Evolutionary conservation across 1,140 invertebrate species (phyloP), one percentile per base, ranked within the genome.

Genomic region (Galleria mellonella): DNA sequence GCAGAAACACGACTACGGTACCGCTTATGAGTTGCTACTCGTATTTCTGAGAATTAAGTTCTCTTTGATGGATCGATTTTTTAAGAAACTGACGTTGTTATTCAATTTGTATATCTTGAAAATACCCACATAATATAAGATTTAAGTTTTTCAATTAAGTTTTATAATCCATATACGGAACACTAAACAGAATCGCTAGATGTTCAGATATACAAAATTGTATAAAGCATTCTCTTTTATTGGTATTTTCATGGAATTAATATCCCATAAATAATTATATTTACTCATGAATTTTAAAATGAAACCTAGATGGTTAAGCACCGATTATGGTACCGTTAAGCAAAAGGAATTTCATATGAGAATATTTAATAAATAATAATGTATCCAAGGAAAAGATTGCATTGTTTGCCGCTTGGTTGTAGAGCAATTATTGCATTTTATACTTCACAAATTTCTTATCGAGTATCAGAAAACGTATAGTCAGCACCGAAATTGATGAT

Each of bases 371-470:
- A 65, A 67, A 67, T 60, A 56, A 60, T 47, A 53, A 43, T 32
- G 50, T 59, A 50, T 74, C 60, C 65, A 30, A 14, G 44, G 55
- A 48, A 54, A 43, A 66, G 61, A 68, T 72, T 72, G 62, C 62
- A 72, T 72, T 68, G 62, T 70, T 56, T 37, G 35, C 14, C 4
- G 35, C 35, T 15, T n/a, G 35, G 13, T 12, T 37, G 35, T 11
- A 17, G 35, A 13, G n/a, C 15, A 9, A 37, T 37, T 13, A 37
- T 37, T 37, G 35, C 35, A 17, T 15, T 37, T 37, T 17, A 37
- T 37, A 37, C 14, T 15, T 37, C 17, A 23, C 17, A 23, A 23
- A 23, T 23, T 23, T 23, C 17, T 23, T 23, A 23, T 23, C 17
- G 17, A 3, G 6, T 23, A 23, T 23, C 17, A 23, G 17, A 6